Evolutionary conservation across 2,888 invertebrate species (phyloP).

Genomic region (Apoda limacodes): DNA sequence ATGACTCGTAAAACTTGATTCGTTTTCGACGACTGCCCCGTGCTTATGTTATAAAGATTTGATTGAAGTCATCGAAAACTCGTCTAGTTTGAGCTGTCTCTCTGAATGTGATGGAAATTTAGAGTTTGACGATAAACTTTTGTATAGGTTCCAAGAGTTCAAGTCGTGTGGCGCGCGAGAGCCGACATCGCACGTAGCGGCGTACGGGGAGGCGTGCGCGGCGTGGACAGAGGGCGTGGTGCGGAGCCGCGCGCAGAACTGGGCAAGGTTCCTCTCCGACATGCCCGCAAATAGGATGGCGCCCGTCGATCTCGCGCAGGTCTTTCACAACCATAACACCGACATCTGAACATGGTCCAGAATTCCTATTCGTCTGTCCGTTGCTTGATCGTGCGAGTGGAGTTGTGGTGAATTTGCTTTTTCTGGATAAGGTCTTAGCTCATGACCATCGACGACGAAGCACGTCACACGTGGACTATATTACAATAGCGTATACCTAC

Average conservation of each 20-base stretch:
- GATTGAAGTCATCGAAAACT: no score
- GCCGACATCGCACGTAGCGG: slow-evolving; percentile 19
- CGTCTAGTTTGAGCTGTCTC: no score
- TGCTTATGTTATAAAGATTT: no score
- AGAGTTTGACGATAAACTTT: no score
- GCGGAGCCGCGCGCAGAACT: slow-evolving; percentile 79
- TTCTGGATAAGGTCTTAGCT: no score
- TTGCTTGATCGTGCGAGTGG: not conserved
- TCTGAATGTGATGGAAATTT: no score
- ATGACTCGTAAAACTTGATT: no score
- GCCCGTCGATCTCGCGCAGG: slow-evolving; percentile 77
- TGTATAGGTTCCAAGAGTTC: slow-evolving; percentile 58
- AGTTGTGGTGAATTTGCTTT: not conserved
- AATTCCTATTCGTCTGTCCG: not conserved
- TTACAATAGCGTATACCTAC: no score
- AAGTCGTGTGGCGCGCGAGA: slow-evolving; percentile 26
- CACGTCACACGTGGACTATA: no score
- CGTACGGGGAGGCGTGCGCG: slow-evolving; percentile 7
- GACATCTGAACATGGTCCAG: slow-evolving; percentile 39
- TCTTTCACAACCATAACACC: no score
- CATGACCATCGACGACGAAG: no score
- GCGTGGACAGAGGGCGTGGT: slow-evolving; percentile 71
- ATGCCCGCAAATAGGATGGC: slow-evolving; percentile 85
- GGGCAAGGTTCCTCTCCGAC: slow-evolving; percentile 79
- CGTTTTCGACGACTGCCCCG: no score